Evolutionary conservation across 2,797 vertebrate species (phyloP).

Genomic region (Discoglossus pictus): DNA sequence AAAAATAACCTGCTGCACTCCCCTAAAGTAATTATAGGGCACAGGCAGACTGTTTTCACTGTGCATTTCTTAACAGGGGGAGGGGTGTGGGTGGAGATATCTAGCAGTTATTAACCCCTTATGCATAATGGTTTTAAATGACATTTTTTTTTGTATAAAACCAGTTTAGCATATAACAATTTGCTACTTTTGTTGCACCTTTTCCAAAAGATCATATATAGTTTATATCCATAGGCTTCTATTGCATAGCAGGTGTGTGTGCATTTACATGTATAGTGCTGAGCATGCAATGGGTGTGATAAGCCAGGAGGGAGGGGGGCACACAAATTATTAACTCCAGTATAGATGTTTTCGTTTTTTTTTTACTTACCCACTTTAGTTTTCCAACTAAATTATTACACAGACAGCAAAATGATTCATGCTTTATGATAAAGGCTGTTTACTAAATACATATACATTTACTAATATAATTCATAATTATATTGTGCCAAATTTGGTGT

Average conservation of each 20-base stretch:
- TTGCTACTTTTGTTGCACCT: too few relatives aligned
- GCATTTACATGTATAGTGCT: conserved; percentile 28
- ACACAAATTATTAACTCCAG: not conserved
- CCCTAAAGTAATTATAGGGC: conserved; percentile 20
- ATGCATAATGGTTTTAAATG: not conserved
- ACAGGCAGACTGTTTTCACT: conserved; percentile 11
- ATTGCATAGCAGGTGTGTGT: not conserved
- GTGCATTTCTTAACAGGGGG: conserved; percentile 14
- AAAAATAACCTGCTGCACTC: conserved; percentile 4
- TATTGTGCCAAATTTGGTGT: too few relatives aligned
- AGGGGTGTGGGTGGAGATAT: not conserved
- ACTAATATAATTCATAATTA: too few relatives aligned
- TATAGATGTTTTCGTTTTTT: conserved; percentile 23
- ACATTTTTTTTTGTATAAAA: too few relatives aligned
- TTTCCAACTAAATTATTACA: too few relatives aligned
- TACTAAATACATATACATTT: too few relatives aligned
- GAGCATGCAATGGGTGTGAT: conserved; percentile 34
- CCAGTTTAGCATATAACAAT: too few relatives aligned
- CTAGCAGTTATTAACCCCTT: conserved; percentile 12
- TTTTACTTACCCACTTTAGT: conserved; percentile 19
- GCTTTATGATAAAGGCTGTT: too few relatives aligned
- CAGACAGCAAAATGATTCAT: too few relatives aligned
- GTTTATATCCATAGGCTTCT: too few relatives aligned
- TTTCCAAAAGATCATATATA: too few relatives aligned
- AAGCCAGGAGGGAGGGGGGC: not conserved